These are phyloP conservation scores for Drosophila sproati DNA, from an alignment of 1,140 invertebrate genomes.

Conservation along the genomic window DNA sequence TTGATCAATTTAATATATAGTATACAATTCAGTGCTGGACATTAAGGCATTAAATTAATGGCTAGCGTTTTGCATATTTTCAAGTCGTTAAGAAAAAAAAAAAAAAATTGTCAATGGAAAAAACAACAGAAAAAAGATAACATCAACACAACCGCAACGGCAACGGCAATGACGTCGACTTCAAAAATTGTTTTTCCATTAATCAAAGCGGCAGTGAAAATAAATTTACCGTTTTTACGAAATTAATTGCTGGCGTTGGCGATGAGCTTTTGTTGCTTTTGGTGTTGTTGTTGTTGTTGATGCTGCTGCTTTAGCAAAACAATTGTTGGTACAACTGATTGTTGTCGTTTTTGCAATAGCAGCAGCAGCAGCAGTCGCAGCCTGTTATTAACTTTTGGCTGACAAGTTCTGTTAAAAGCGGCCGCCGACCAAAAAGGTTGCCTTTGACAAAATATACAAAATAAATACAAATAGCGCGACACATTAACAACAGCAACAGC, in stretches of 20 bases:
- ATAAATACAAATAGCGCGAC: constrained; percentile 56
- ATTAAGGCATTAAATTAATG: constrained; percentile 71
- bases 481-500: constrained; percentile 29
- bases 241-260: constrained; percentile 48
- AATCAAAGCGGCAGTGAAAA: constrained; percentile 69
- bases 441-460: constrained; percentile 58
- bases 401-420: constrained; percentile 60
- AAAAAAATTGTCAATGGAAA: constrained; percentile 41
- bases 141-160: neutral
- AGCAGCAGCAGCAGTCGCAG: constrained; percentile 27
- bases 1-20: constrained; percentile 32
- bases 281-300: constrained; percentile 17
- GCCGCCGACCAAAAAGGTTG: constrained; percentile 35
- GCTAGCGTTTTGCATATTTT: constrained; percentile 64
- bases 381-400: constrained; percentile 74
- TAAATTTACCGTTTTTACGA: constrained; percentile 59
- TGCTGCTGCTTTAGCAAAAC: constrained; percentile 50
- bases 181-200: constrained; percentile 72
- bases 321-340: constrained; percentile 74
- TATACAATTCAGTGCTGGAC: constrained; percentile 30
- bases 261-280: constrained; percentile 15
- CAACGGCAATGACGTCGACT: constrained; percentile 11
- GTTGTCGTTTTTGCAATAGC: constrained; percentile 40
- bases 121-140: constrained; percentile 16
- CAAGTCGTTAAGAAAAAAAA: constrained; percentile 55